Conservation (phyloP, 2,797 vertebrate genomes). For the Spondyliosoma cantharus region DNA sequence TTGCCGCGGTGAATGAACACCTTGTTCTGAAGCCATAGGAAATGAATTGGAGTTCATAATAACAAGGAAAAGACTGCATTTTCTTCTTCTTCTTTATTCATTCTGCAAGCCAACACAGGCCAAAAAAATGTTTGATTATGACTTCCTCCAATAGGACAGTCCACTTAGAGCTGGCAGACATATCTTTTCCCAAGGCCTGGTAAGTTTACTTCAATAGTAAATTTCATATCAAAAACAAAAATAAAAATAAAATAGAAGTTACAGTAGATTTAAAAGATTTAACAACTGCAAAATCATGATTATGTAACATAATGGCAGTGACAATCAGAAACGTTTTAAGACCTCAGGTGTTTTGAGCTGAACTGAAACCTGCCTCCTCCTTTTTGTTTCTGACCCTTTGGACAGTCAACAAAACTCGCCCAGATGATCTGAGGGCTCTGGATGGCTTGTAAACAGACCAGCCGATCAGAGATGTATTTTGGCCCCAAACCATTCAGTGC, state of each 20-base stretch:
- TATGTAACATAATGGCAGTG: background rate
- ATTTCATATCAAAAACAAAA: background rate
- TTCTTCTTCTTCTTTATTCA: too few species aligned
- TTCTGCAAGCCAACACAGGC: background rate
- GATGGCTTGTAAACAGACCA: background rate
- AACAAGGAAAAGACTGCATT: background rate
- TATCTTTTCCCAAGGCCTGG: background rate
- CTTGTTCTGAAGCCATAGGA: conserved; percentile 88
- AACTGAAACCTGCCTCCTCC: background rate
- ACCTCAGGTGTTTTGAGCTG: background rate
- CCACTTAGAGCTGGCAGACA: background rate
- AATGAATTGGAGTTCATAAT: conserved; percentile 11
- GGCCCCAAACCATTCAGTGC: background rate
- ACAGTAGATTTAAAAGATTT: background rate
- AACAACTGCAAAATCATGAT: background rate
- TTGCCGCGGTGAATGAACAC: conserved; percentile 99
- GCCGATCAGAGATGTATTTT: background rate
- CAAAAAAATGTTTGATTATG: background rate
- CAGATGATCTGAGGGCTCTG: background rate
- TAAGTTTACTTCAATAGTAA: background rate
- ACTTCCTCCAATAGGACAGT: background rate
- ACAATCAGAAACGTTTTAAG: background rate
- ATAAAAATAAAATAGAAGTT: background rate
- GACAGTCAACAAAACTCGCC: background rate
- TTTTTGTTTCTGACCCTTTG: background rate